Evolutionary conservation across 2,797 vertebrate species (phyloP).

Genomic region (Oreonectes daqikongensis): DNA sequence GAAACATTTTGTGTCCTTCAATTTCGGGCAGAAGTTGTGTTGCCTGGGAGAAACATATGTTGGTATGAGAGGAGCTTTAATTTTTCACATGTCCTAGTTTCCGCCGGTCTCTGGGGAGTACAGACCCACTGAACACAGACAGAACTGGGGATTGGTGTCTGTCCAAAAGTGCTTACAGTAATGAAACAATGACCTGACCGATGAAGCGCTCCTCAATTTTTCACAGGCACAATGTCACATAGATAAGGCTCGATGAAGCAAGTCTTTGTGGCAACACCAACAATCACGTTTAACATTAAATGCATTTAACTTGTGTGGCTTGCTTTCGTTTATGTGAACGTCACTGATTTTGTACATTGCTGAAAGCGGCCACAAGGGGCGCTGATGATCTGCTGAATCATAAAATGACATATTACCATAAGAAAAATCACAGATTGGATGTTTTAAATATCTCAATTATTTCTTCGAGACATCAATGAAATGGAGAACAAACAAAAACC

Average conservation of each 20-base stretch:
- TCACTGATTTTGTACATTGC: not conserved
- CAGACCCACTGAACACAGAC: slow-evolving; percentile 46
- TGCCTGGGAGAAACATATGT: slow-evolving; percentile 76
- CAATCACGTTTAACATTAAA: slow-evolving; percentile 11
- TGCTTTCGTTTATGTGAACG: not conserved
- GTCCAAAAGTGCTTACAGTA: slow-evolving; percentile 49
- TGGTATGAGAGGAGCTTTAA: slow-evolving; percentile 76
- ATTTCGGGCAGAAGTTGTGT: slow-evolving; percentile 49
- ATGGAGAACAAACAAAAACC: no score
- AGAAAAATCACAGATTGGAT: no score
- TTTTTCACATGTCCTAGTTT: slow-evolving; percentile 83
- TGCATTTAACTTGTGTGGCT: not conserved
- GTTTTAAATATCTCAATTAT: no score
- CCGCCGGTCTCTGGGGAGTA: slow-evolving; percentile 56
- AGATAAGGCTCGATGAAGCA: slow-evolving; percentile 29
- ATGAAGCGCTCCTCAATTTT: slow-evolving; percentile 28
- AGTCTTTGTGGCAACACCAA: slow-evolving; percentile 3
- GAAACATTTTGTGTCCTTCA: slow-evolving; percentile 50
- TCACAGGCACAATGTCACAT: slow-evolving; percentile 25
- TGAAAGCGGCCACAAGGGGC: not conserved
- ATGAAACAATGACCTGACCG: slow-evolving; percentile 44
- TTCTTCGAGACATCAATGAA: no score
- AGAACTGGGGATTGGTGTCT: slow-evolving; percentile 48
- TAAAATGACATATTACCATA: not conserved
- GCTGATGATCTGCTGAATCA: not conserved